phyloP scores from a whole-genome alignment of 1,140 invertebrate genomes.

The Solenopsis invicta region DNA sequence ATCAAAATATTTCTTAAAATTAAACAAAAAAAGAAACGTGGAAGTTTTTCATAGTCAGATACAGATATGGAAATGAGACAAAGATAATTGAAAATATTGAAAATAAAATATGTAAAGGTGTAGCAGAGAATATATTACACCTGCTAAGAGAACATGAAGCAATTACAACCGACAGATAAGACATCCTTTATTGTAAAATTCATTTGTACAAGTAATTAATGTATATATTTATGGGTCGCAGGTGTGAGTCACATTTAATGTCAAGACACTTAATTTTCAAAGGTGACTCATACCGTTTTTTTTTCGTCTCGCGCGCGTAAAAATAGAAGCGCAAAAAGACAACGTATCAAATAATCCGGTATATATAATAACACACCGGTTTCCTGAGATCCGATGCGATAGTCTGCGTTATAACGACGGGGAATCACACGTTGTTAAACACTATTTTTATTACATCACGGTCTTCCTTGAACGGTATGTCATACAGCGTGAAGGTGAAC shows the following conservation, averaged over 20 bases:
- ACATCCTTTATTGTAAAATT: not conserved
- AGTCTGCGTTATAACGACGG: not conserved
- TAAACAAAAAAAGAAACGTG: not conserved
- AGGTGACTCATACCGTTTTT: not conserved
- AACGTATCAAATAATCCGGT: constrained; percentile 4
- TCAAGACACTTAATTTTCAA: not conserved
- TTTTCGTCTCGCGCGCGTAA: not conserved
- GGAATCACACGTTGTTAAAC: constrained; percentile 18
- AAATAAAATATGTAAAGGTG: not conserved
- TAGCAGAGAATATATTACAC: too few species aligned
- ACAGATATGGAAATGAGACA: not conserved
- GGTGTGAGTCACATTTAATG: not conserved
- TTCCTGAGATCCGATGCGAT: not conserved
- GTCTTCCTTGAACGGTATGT: not conserved
- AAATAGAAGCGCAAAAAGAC: not conserved
- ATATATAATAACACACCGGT: not conserved
- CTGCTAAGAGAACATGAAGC: too few species aligned
- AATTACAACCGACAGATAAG: not conserved
- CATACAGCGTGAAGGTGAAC: not conserved
- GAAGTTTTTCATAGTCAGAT: not conserved
- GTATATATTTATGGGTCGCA: not conserved
- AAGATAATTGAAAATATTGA: not conserved
- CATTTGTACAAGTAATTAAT: not conserved
- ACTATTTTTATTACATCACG: not conserved
- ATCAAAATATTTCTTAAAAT: not conserved